Evolutionary conservation across 1,140 invertebrate species (phyloP).

Genomic region (Tetragonula clypearis): DNA sequence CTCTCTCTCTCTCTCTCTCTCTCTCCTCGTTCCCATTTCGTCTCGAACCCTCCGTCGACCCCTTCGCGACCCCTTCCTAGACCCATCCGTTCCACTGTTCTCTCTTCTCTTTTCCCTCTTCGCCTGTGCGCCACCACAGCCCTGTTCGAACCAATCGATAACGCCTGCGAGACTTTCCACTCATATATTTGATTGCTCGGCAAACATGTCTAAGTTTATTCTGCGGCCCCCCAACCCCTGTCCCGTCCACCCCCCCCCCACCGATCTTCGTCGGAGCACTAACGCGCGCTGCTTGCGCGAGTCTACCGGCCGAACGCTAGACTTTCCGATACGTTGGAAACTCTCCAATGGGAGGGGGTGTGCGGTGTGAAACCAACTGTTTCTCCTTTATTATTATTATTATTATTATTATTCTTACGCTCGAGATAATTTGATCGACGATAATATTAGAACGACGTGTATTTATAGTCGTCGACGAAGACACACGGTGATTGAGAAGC

Average conservation of each 20-base stretch:
- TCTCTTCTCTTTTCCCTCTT: conserved; percentile 24
- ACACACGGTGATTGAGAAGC: not conserved
- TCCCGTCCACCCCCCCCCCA: not conserved
- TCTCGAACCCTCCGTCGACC: conserved; percentile 47
- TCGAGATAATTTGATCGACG: conserved; percentile 9
- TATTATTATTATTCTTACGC: not conserved
- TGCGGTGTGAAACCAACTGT: not conserved
- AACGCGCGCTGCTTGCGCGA: conserved; percentile 23
- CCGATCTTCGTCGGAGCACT: conserved; percentile 2
- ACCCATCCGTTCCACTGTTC: conserved; percentile 11
- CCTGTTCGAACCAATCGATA: conserved; percentile 72
- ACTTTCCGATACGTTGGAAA: conserved; percentile 33
- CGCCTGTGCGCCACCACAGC: conserved; percentile 35
- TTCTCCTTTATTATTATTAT: not conserved
- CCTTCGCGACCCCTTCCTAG: conserved; percentile 26
- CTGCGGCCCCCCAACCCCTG: conserved; percentile 49
- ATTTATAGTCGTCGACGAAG: not conserved
- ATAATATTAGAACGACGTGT: conserved; percentile 8
- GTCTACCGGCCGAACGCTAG: not conserved
- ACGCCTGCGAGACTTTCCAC: conserved; percentile 78
- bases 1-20: not conserved
- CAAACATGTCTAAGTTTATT: conserved; percentile 81
- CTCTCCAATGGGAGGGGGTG: not conserved
- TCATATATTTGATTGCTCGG: conserved; percentile 81
- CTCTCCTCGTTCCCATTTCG: conserved; percentile 53